Evolutionary conservation across 2,113 vertebrate genomes (phyloP), one percentile per base, ranked within the genome.

Genomic region (Lagopus leucura): DNA sequence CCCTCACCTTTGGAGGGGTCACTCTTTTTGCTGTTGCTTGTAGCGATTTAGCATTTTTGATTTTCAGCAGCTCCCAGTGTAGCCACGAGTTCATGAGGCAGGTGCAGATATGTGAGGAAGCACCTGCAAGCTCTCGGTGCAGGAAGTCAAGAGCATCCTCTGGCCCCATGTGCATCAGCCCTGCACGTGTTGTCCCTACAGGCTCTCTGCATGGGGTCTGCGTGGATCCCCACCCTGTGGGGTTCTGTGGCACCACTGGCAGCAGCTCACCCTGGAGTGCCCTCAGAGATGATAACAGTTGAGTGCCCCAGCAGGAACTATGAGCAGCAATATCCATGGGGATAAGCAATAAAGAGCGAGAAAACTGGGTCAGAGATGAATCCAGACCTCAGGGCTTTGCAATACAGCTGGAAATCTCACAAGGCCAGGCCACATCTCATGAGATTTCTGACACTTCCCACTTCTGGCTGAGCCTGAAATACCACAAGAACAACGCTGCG

Each of bases 361-460:
- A 72, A 87, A 94, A 92, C 4, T 28, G 30, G 65, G 83, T 72
- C 80, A 76, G 82, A 80, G 79, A 79, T 1, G 2, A 91, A 86
- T 86, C 79, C 88, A 89, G 43, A 40, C 73, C 75, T 81, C 1
- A 0, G 21, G 20, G 8, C 22, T 83, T 96, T 97, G 93, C 94
- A 96, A 92, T 93, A 86, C 52, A 80, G 76, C 79, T 96, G 94
- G 91, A 96, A 95, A 93, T 95, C 96, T 96, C 95, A 95, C 94
- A 50, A 86, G 90, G 90, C 94, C 54, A 13, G 20, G 38, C 75
- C 6, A 86, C 0, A 3, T 76, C 95, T 97, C 95, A 61, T 95
- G 94, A 96, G 95, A 94, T 96, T 94, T 95, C 85, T 82, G 91
- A 90, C 12, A 97, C 96, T 97, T 97, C 96, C 96, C 90, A 95